phyloP scores from a whole-genome alignment of 2,888 invertebrate genomes.

The Metopia argyrocephala region DNA sequence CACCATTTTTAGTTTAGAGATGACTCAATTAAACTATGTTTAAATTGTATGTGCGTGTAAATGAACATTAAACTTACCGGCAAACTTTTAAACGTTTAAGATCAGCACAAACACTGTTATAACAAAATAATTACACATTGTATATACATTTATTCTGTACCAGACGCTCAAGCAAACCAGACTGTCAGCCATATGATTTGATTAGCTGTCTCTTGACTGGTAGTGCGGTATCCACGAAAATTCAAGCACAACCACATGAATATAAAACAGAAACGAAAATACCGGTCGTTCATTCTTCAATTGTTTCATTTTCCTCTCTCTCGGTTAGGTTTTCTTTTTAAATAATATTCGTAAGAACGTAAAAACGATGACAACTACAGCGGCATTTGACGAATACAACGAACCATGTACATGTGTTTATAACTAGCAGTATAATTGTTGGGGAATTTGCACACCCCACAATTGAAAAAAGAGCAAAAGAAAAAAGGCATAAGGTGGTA shows the following conservation, averaged over 20 bases:
- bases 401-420: slow-evolving; percentile 29
- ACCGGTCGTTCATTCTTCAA: slow-evolving; percentile 46
- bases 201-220: slow-evolving; percentile 57
- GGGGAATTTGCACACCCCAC: slow-evolving; percentile 49
- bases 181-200: slow-evolving; percentile 62
- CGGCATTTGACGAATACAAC: neutral
- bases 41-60: slow-evolving; percentile 1
- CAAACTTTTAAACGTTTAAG: slow-evolving; percentile 54
- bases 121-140: slow-evolving; percentile 18
- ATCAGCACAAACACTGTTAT: slow-evolving; percentile 26
- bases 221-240: slow-evolving; percentile 53
- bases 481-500: slow-evolving; percentile 20
- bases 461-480: neutral
- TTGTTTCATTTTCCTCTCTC: slow-evolving; percentile 34
- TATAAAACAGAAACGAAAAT: slow-evolving; percentile 46
- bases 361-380: slow-evolving; percentile 2
- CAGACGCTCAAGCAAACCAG: slow-evolving; percentile 44
- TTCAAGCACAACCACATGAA: slow-evolving; percentile 56
- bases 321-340: slow-evolving; percentile 25
- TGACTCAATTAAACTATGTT: neutral
- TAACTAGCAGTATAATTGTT: slow-evolving; percentile 2
- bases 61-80: slow-evolving; percentile 62
- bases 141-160: neutral
- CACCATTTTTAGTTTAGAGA: neutral
- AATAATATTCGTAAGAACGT: slow-evolving; percentile 28